Evolutionary conservation across 2,888 invertebrate genomes (phyloP).

Genomic region (Orchesella flavescens): DNA sequence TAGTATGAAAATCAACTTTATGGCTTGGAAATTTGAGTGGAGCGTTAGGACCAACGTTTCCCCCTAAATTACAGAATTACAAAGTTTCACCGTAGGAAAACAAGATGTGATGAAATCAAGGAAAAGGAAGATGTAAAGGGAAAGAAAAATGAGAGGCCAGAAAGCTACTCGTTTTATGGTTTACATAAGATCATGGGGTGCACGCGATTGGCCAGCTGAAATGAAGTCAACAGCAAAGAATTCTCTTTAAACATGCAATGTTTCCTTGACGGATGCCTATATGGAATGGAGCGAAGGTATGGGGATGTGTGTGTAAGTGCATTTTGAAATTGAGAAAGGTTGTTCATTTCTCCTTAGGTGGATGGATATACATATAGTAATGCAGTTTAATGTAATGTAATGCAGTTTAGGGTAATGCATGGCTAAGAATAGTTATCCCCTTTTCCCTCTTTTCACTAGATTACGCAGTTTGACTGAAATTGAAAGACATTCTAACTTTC

Average conservation of each 20-base stretch:
- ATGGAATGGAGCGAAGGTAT: too few relatives aligned
- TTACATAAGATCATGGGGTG: constrained; percentile 43
- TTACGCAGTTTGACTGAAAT: not conserved
- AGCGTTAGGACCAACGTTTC: constrained; percentile 51
- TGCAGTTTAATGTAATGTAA: too few relatives aligned
- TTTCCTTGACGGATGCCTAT: not conserved
- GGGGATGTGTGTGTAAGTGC: constrained; percentile 4
- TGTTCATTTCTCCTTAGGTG: too few relatives aligned
- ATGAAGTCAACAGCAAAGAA: constrained; percentile 33
- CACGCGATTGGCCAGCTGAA: constrained; percentile 53
- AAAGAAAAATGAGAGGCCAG: constrained; percentile 33
- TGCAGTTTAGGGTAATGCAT: not conserved
- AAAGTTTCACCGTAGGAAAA: constrained; percentile 57
- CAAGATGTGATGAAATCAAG: constrained; percentile 66
- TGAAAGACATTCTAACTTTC: not conserved
- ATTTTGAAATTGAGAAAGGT: not conserved
- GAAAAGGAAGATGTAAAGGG: constrained; percentile 42
- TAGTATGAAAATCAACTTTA: constrained; percentile 59
- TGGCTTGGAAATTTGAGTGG: constrained; percentile 67
- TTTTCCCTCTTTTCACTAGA: too few relatives aligned
- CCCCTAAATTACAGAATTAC: constrained; percentile 60
- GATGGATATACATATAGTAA: too few relatives aligned
- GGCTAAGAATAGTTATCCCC: not conserved
- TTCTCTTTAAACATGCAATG: constrained; percentile 63
- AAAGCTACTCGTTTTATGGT: constrained; percentile 42